phyloP scores from a whole-genome alignment of 37 sponge, comb jelly and placozoan species.

The Eunapius fragilis region DNA sequence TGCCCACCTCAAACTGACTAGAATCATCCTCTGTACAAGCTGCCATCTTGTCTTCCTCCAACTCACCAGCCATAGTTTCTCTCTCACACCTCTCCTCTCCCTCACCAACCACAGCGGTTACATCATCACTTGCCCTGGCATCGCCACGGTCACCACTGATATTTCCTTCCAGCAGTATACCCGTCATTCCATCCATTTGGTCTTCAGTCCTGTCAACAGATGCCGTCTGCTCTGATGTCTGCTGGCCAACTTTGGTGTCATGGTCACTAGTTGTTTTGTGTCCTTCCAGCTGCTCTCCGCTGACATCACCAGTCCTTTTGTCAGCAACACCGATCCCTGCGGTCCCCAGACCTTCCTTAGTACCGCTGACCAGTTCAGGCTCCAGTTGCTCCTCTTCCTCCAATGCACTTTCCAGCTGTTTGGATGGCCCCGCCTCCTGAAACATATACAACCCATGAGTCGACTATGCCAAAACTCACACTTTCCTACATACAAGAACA shows the following conservation, averaged over 20 bases:
- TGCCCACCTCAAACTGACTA: neutral
- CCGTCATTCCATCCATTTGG: neutral
- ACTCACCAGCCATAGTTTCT: neutral
- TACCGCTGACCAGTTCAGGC: neutral
- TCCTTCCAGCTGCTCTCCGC: neutral
- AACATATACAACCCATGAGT: neutral
- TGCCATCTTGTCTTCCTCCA: neutral
- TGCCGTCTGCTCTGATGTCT: neutral
- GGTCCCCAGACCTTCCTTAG: neutral
- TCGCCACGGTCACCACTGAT: neutral
- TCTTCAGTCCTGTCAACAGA: neutral
- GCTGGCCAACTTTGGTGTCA: neutral
- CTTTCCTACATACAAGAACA: too few species aligned
- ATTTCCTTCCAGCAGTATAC: neutral
- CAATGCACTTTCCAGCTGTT: neutral
- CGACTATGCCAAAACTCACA: too few species aligned
- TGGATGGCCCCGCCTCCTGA: neutral
- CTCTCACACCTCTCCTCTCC: neutral
- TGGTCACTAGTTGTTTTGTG: neutral
- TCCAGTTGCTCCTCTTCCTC: neutral
- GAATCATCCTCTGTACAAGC: neutral
- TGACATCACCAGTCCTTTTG: conserved; percentile 1
- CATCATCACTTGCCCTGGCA: neutral
- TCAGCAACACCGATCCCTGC: too few species aligned
- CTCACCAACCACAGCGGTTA: neutral